Evolutionary conservation across 2,797 vertebrate genomes (phyloP).

Genomic region (Oryzias sinensis): DNA sequence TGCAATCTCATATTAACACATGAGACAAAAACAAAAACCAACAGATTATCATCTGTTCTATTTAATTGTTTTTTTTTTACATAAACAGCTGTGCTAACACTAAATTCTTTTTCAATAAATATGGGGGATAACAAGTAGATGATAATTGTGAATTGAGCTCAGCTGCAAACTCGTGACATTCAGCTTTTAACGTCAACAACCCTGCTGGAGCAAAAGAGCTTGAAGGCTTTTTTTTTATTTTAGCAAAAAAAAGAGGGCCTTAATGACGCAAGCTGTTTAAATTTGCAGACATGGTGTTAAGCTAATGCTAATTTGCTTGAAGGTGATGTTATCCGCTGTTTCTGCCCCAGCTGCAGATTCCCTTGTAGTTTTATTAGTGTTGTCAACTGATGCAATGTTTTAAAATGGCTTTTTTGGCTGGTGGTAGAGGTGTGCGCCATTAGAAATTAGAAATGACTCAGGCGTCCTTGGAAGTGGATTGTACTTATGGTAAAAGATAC

Average conservation of each 20-base stretch:
- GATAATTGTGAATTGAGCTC: conserved; percentile 8
- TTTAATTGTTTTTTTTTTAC: no score
- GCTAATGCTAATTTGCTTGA: conserved; percentile 66
- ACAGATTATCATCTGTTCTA: no score
- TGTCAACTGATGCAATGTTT: conserved; percentile 41
- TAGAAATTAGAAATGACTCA: conserved; percentile 43
- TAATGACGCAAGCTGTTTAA: conserved; percentile 65
- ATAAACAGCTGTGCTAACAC: conserved; percentile 6
- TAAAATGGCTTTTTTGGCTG: conserved; percentile 68
- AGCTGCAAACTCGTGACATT: conserved; percentile 27
- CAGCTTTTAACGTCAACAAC: conserved; percentile 37
- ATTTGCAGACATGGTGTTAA: conserved; percentile 59
- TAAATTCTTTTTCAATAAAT: conserved; percentile 1
- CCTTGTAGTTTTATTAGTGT: conserved; percentile 54
- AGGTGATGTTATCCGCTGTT: conserved; percentile 59
- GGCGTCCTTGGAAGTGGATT: conserved; percentile 54
- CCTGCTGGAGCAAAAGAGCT: conserved; percentile 44
- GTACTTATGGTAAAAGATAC: conserved; percentile 62
- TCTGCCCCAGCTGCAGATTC: conserved; percentile 38
- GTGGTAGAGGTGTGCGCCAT: conserved; percentile 25
- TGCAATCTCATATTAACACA: no score
- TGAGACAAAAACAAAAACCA: no score
- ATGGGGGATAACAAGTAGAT: background rate
- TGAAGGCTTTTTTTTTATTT: conserved; percentile 57
- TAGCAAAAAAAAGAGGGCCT: conserved; percentile 32